Base-by-base conservation (phyloP, 2,888 invertebrate species). In the Vannuccia rotundouncinata region DNA sequence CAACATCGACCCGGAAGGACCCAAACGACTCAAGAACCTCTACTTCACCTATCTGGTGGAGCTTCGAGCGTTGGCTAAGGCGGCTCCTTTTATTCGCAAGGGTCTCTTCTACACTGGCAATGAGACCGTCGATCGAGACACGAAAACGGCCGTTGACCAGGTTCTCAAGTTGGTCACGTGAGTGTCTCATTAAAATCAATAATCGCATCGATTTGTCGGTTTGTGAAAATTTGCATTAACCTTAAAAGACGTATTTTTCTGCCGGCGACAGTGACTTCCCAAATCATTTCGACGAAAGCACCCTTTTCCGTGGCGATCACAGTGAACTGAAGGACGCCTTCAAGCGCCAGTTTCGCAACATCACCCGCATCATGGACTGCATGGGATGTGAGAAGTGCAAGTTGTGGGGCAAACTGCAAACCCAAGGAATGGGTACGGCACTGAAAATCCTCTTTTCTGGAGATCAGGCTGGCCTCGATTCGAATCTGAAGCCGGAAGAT, bases 331-430 rank as follows among this genome's bases (percentile, higher is more conserved):
- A 88, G 84, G 87, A 92, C 84, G 95, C 98, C 87, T 98, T 99
- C 89, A 91, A 94, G 82, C 92, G 93, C 84, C 96, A 99, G 88
- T 99, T 99, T 87, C 91, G 93, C 82, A 99, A 99, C 88, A 95
- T 99, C 83, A 95, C 97, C 0, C 91, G 93, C 80, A 99, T 99
- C 82, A 99, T 99, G 99, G 99, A 99, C 88, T 99, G 98, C 88
- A 98, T 99, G 29, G 98, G 97, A 1, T 99, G 99, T 88, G 98
- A 99, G 86, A 99, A 99, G 89, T 99, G 99, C 87, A 94, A 94
- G 86, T 90, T 99, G 1, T 99, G 99, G 99, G 99, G 99, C 0
- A 99, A 99, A 90, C 89, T 97, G 82, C 94, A 92, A 90, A 87
- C 87, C 81, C 77, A 60, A 85, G 99, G 99, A 0, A 90, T 99